Evolutionary conservation across 2,888 invertebrate genomes (phyloP).

Genomic region (Pycnomerus fuliginosus): DNA sequence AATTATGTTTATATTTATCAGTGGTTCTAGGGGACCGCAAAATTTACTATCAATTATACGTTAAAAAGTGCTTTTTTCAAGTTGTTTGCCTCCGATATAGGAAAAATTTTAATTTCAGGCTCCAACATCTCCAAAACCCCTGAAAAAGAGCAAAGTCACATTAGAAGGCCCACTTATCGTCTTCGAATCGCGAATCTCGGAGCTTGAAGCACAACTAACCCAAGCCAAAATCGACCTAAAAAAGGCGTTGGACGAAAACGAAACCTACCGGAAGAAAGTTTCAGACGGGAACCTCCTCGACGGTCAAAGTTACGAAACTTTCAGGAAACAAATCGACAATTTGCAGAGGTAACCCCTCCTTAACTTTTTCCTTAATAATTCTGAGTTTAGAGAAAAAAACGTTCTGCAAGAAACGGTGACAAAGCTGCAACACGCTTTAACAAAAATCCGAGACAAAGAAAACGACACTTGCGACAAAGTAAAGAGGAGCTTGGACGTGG

Average conservation of each 20-base stretch:
- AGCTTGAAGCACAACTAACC: slow-evolving; percentile 79
- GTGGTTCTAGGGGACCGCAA: too few species aligned
- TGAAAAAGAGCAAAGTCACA: slow-evolving; percentile 35
- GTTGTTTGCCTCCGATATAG: too few species aligned
- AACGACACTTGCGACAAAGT: slow-evolving; percentile 63
- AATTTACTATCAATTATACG: too few species aligned
- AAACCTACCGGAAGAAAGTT: slow-evolving; percentile 54
- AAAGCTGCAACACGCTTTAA: slow-evolving; percentile 66
- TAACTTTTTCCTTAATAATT: background rate
- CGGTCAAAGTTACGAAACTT: slow-evolving; percentile 61
- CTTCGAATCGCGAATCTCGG: slow-evolving; percentile 81
- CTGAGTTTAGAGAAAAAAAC: slow-evolving; percentile 61
- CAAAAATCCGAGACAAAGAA: slow-evolving; percentile 64
- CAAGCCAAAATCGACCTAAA: slow-evolving; percentile 75
- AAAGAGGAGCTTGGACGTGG: slow-evolving; percentile 68
- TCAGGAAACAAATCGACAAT: slow-evolving; percentile 69
- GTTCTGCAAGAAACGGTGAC: slow-evolving; percentile 68
- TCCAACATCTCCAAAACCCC: slow-evolving; percentile 42
- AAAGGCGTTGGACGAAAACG: slow-evolving; percentile 69
- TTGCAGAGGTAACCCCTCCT: slow-evolving; percentile 69
- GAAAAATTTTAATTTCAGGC: too few species aligned
- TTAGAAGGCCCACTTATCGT: slow-evolving; percentile 78
- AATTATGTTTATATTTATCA: too few species aligned
- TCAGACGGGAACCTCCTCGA: slow-evolving; percentile 53
- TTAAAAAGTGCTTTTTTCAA: too few species aligned